These are phyloP conservation scores for Melanotaenia duboulayi DNA, from an alignment of 2,113 vertebrate genomes.

Conservation along the genomic window DNA sequence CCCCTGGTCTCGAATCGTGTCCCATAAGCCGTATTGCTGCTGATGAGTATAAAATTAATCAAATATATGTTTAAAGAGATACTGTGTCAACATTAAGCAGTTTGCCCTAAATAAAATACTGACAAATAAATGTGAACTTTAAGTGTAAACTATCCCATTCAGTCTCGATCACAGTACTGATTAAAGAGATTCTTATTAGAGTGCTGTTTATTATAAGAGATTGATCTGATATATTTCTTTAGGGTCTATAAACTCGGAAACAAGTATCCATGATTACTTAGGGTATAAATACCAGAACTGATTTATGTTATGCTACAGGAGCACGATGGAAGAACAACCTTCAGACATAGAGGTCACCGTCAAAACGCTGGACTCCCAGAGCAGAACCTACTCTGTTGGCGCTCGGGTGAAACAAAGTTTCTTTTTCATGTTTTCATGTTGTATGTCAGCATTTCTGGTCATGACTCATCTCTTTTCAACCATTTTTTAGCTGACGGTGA, in stretches of 20 bases:
- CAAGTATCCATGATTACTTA: neutral
- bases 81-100: no score
- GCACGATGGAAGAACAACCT: constrained; percentile 84
- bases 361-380: constrained; percentile 93
- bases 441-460: neutral
- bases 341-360: constrained; percentile 89
- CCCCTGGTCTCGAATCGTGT: no score
- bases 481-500: constrained; percentile 86
- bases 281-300: no score
- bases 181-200: neutral
- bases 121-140: no score
- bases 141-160: neutral
- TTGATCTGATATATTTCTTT: neutral
- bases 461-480: neutral
- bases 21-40: no score
- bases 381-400: constrained; percentile 89
- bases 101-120: no score
- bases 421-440: neutral
- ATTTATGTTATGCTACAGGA: constrained; percentile 20
- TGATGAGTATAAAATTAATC: no score
- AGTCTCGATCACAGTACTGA: neutral
- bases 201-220: neutral
- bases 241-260: neutral
- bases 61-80: no score
- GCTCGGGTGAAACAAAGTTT: constrained; percentile 82